These are phyloP conservation scores for Myotis lucifugus DNA, from an alignment of 2,113 vertebrate species.

Conservation along the genomic window DNA sequence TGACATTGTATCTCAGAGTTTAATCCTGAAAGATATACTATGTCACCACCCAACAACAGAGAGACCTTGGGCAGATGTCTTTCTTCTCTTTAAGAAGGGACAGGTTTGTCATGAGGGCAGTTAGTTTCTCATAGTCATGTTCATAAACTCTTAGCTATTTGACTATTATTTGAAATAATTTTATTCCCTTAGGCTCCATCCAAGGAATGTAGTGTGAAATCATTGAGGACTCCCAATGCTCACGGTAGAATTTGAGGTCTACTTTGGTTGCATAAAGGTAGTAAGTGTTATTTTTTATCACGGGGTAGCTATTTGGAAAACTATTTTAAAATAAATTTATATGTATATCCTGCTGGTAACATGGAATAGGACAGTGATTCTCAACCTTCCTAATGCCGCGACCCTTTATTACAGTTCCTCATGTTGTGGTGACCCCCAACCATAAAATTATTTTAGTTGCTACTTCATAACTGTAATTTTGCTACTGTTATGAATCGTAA, in stretches of 20 bases:
- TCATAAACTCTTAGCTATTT: slow-evolving; percentile 21
- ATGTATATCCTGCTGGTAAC: slow-evolving; percentile 6
- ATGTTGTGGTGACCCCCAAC: no score
- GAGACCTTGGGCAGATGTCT: background rate
- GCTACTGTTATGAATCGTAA: no score
- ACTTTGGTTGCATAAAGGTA: background rate
- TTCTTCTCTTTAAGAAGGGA: background rate
- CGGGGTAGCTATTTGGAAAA: background rate
- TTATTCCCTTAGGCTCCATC: background rate
- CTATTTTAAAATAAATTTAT: background rate
- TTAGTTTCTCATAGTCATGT: background rate
- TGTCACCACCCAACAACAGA: background rate
- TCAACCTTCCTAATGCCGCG: no score
- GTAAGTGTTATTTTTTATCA: background rate
- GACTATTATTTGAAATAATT: background rate
- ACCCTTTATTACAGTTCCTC: no score
- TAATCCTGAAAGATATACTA: background rate
- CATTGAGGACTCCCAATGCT: background rate
- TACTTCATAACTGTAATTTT: no score
- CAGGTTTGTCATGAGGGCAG: background rate
- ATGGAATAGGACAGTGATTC: background rate
- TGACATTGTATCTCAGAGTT: background rate
- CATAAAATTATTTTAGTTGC: no score
- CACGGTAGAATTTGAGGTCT: background rate
- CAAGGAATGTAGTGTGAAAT: background rate